Base-by-base conservation (phyloP, 2,888 invertebrate genomes). In the Diadromus collaris region DNA sequence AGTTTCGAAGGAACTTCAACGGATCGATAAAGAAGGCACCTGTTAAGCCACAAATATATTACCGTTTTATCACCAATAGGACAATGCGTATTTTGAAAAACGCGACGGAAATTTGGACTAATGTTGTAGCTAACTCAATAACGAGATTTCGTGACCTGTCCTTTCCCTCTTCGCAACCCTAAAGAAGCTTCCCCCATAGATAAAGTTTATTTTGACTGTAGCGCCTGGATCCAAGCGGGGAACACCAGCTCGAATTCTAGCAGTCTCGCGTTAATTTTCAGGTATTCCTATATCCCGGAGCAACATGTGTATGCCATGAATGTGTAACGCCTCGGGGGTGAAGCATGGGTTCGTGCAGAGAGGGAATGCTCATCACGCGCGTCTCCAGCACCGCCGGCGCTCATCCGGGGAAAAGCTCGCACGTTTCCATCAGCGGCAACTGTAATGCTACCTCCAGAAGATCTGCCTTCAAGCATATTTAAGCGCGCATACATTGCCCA, bases 41-140 rank as follows among this genome's bases (percentile, higher is more conserved):
- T 10, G 19, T 16, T 67, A 16, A 38, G 24, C 54, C 19, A 32
- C 0, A 21, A 48, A 38, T 54, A 51, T 67, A 48, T 21, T 19
- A 38, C 19, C 16, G 54, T 56, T 27, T 76, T 81, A 83, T 85
- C 81, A 83, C 65, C 71, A 81, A 79, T 72, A 83, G 82, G 82
- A 82, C 82, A 80, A 72, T 81, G 76, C 27, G n/a, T 61, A 19
- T 61, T 63, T n/a, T 38, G 44, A 10, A 10, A 3, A 3, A 34
- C 10, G 10, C 34, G 3, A 34, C 9, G 34, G 2, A 34, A 34
- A 34, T 10, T 34, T 34, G 34, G 34, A 9, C 10, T 10, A 34
- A 34, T 34, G 10, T 34, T 2, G 34, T 10, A 34, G 46, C 19
- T 44, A 46, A 21, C 74, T 67, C 64, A 75, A 78, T 82, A 81